phyloP scores from a whole-genome alignment of 2,888 invertebrate species.

The Zaprionus obscuricornis region DNA sequence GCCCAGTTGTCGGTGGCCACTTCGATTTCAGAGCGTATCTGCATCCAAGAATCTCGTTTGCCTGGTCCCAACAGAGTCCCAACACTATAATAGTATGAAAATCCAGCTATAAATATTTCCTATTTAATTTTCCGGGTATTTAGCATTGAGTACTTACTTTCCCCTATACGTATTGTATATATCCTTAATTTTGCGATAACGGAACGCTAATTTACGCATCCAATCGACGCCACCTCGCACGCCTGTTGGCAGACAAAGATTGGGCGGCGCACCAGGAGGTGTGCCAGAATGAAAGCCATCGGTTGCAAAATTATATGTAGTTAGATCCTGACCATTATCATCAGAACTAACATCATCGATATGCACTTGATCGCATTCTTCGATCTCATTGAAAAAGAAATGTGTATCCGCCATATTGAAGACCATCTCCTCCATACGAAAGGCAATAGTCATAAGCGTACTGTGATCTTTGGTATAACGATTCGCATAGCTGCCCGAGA shows the following conservation, averaged over 20 bases:
- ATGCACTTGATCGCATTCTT: constrained; percentile 99
- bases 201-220: constrained; percentile 98
- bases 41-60: constrained; percentile 96
- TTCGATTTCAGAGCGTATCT: constrained; percentile 95
- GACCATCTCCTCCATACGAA: constrained; percentile 98
- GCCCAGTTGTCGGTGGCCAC: constrained; percentile 98
- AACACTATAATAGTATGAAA: constrained; percentile 85
- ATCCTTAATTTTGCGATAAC: constrained; percentile 97
- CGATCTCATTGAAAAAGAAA: constrained; percentile 99
- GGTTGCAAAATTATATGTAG: constrained; percentile 95
- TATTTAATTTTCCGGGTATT: no score
- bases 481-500: constrained; percentile 95
- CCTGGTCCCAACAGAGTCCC: constrained; percentile 93
- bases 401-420: constrained; percentile 97
- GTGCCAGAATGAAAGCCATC: constrained; percentile 96
- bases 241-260: constrained; percentile 87
- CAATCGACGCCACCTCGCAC: constrained; percentile 98
- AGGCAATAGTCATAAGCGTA: constrained; percentile 93
- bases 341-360: constrained; percentile 99
- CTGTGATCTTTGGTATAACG: constrained; percentile 96
- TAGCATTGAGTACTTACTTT: constrained; percentile 85
- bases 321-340: constrained; percentile 98
- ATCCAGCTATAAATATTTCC: neutral
- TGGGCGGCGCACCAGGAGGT: constrained; percentile 84
- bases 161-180: constrained; percentile 96